phyloP scores from a whole-genome alignment of 2,113 vertebrate genomes.

The Leptosomus discolor region DNA sequence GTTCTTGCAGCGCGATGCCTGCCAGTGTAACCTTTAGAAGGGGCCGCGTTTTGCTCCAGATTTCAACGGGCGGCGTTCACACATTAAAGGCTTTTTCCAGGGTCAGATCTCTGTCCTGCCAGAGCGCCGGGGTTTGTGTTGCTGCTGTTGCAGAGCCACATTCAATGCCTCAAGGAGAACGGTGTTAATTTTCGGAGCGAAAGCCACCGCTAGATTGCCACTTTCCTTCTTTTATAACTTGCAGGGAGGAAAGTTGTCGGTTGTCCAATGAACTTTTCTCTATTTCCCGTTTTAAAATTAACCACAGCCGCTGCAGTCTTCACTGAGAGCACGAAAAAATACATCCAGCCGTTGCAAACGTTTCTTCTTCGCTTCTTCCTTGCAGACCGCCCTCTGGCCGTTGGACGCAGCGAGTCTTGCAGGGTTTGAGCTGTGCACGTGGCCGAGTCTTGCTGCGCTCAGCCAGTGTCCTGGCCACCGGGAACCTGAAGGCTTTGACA shows the following conservation, averaged over 20 bases:
- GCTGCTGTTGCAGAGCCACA: not conserved
- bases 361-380: not conserved
- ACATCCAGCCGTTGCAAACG: not conserved
- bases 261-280: not conserved
- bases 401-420: not conserved
- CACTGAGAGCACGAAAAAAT: not conserved
- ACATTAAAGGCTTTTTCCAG: not conserved
- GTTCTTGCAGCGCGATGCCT: not conserved
- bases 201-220: not conserved
- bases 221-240: not conserved
- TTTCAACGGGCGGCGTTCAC: not conserved
- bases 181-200: not conserved
- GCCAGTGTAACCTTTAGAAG: not conserved
- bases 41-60: not conserved
- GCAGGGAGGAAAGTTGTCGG: not conserved
- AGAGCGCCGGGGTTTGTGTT: not conserved
- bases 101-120: not conserved
- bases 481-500: not conserved
- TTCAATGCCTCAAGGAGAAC: not conserved
- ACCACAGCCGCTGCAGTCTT: not conserved
- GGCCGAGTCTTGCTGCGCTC: not conserved
- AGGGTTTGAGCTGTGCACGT: not conserved
- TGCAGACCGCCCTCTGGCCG: fast-evolving
- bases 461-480: not conserved
- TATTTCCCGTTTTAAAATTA: not conserved